Percentiles rank a stretch among this genome's conserved stretches.
phyloP scores from a whole-genome alignment of 30 jellyfish, hydroid and myxozoan species.

The Catostylus mosaicus region DNA sequence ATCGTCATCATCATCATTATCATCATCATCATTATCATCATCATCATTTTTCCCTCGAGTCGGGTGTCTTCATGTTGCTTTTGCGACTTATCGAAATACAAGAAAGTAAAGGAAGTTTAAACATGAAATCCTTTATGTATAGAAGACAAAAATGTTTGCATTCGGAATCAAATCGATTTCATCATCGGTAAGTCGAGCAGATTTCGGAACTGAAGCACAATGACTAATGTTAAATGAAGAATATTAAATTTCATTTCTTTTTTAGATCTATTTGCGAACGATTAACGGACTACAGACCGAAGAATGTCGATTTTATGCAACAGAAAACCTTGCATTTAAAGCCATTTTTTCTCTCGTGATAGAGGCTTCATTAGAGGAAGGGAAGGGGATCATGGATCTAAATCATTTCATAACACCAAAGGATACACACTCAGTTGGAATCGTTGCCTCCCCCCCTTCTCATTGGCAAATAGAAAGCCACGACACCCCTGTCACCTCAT shows the following conservation, averaged over 20 bases:
- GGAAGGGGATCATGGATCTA: no score
- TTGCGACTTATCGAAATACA: no score
- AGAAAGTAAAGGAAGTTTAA: neutral
- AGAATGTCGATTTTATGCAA: no score
- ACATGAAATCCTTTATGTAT: neutral
- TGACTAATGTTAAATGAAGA: neutral
- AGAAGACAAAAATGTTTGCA: neutral
- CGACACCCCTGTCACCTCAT: no score
- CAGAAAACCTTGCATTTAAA: no score
- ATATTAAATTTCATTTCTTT: neutral
- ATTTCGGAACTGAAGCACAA: neutral
- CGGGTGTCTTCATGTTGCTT: no score
- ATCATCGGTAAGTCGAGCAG: neutral
- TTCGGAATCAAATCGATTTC: neutral
- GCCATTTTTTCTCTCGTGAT: no score
- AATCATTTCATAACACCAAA: no score
- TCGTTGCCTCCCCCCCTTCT: no score
- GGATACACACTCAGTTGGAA: no score
- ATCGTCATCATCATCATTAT: neutral
- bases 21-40: neutral
- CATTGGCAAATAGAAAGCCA: no score
- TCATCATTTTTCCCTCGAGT: neutral
- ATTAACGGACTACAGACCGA: neutral
- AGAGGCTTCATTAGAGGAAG: no score
- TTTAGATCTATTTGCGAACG: neutral